Conservation (phyloP, 1,140 invertebrate genomes). For the Neodiprion lecontei region DNA sequence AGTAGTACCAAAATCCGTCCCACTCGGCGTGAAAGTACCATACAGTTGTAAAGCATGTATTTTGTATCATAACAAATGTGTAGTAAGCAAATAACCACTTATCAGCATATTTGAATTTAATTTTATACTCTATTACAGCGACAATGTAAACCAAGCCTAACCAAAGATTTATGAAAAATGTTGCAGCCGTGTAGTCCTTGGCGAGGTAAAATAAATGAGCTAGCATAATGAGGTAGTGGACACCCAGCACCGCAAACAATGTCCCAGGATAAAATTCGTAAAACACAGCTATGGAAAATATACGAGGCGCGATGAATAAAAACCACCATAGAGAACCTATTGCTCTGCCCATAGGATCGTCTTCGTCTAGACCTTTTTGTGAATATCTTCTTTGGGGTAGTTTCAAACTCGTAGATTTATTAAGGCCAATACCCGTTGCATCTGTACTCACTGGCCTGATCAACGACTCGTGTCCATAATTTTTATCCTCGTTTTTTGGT, state of each 20-base stretch:
- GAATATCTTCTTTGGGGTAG: slow-evolving; percentile 48
- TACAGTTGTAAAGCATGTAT: slow-evolving; percentile 66
- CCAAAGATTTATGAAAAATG: slow-evolving; percentile 67
- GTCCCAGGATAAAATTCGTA: slow-evolving; percentile 71
- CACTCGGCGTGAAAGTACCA: slow-evolving; percentile 68
- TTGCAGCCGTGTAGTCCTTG: slow-evolving; percentile 63
- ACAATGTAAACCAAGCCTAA: slow-evolving; percentile 76
- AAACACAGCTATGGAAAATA: slow-evolving; percentile 73
- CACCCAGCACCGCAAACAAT: slow-evolving; percentile 63
- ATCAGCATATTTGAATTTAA: slow-evolving; percentile 73
- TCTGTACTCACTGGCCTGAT: neutral
- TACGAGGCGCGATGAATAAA: slow-evolving; percentile 70
- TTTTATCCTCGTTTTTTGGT: slow-evolving; percentile 22
- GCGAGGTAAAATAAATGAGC: slow-evolving; percentile 66
- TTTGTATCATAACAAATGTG: slow-evolving; percentile 69
- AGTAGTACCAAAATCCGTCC: slow-evolving; percentile 60
- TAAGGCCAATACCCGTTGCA: neutral
- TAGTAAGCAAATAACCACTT: slow-evolving; percentile 72
- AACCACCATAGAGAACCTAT: slow-evolving; percentile 77
- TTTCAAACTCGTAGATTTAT: slow-evolving; percentile 29
- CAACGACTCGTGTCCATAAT: slow-evolving; percentile 25
- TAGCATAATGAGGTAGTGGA: slow-evolving; percentile 69
- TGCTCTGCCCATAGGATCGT: slow-evolving; percentile 70
- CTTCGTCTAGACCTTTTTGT: slow-evolving; percentile 69
- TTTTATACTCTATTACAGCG: slow-evolving; percentile 77